phyloP scores from a whole-genome alignment of 2,113 vertebrate species.

The Elanoides forficatus region DNA sequence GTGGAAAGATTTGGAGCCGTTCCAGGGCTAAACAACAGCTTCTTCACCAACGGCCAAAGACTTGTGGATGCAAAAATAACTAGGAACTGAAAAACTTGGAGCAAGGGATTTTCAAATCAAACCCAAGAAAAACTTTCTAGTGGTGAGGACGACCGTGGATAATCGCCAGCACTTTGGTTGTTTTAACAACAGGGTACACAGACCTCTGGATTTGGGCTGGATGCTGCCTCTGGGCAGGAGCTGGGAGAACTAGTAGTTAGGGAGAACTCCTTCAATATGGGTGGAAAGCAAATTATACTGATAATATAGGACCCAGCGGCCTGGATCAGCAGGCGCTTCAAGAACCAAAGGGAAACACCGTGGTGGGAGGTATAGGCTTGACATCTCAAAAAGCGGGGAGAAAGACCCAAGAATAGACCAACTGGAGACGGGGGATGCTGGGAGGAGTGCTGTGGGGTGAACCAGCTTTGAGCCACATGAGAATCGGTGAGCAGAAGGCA shows the following conservation, averaged over 20 bases:
- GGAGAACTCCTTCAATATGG: neutral
- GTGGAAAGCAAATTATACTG: neutral
- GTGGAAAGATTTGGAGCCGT: neutral
- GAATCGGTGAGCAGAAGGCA: neutral
- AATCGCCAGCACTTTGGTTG: neutral
- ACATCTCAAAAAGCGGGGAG: neutral
- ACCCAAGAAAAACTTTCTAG: conserved; percentile 17
- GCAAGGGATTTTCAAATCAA: neutral
- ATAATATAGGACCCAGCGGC: neutral
- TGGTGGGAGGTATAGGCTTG: neutral
- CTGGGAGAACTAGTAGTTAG: neutral
- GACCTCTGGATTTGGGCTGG: neutral
- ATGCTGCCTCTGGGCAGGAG: neutral
- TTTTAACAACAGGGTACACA: conserved; percentile 40
- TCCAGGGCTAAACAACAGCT: conserved; percentile 55
- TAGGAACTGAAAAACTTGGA: conserved; percentile 17
- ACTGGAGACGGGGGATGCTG: fast-evolving
- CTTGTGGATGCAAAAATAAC: conserved; percentile 46
- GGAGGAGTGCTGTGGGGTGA: neutral
- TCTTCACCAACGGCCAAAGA: conserved; percentile 46
- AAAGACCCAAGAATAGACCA: neutral
- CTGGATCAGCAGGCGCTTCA: neutral
- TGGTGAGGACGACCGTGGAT: neutral
- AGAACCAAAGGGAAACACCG: neutral
- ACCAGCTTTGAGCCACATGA: neutral